Evolutionary conservation across 2,797 vertebrate genomes (phyloP).

Genomic region (Phoxinus dragarum): DNA sequence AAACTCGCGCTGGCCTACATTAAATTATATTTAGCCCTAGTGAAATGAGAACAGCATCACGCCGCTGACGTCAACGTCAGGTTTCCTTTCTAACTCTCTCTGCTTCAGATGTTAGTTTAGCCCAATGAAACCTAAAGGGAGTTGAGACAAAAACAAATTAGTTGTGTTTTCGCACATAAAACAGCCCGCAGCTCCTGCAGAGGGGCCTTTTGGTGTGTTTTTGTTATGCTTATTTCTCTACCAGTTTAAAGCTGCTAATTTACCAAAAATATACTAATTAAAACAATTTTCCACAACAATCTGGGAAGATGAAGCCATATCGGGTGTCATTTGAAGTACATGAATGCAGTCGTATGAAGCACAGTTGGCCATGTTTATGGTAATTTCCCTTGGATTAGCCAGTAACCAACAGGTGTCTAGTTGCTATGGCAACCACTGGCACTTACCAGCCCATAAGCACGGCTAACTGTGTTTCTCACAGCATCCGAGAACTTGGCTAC

Average conservation of each 20-base stretch:
- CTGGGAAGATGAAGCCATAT: constrained; percentile 14
- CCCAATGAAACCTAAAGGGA: constrained; percentile 33
- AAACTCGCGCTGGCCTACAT: constrained; percentile 12
- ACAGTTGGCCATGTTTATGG: constrained; percentile 41
- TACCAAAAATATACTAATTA: constrained; percentile 31
- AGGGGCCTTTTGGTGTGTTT: constrained; percentile 14
- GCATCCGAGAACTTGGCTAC: constrained; percentile 24
- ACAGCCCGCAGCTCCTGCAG: constrained; percentile 15
- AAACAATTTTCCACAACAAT: constrained; percentile 14
- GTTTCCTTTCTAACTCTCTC: constrained; percentile 43
- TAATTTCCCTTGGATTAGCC: constrained; percentile 48
- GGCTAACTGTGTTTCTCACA: constrained; percentile 48
- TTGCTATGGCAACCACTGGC: constrained; percentile 40
- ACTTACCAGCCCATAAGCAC: constrained; percentile 47
- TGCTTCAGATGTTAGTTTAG: constrained; percentile 34
- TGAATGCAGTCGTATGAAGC: constrained; percentile 7
- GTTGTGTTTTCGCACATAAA: constrained; percentile 11
- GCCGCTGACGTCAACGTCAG: constrained; percentile 20
- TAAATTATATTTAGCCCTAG: constrained; percentile 33
- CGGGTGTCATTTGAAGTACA: constrained; percentile 19
- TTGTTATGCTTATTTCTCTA: constrained; percentile 32
- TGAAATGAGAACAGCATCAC: constrained; percentile 27
- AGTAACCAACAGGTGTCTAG: constrained; percentile 48
- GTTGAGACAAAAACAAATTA: constrained; percentile 42
- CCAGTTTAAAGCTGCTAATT: constrained; percentile 30